phyloP scores from a whole-genome alignment of 2,888 invertebrate species.

The Dusona sp. region DNA sequence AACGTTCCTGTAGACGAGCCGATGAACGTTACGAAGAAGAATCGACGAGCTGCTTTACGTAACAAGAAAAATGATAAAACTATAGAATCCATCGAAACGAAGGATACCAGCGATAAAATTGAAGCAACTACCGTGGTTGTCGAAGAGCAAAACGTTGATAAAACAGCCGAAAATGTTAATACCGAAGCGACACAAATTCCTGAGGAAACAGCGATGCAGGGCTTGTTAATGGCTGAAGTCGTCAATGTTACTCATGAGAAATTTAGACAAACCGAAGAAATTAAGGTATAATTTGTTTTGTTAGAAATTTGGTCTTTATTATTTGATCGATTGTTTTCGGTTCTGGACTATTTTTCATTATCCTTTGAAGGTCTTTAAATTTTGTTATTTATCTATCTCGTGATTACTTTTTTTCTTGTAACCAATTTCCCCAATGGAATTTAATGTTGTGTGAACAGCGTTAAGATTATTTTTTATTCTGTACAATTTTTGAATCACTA shows the following conservation, averaged over 20 bases:
- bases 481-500: too few relatives aligned
- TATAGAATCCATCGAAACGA: constrained; percentile 53
- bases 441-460: too few relatives aligned
- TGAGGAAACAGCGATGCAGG: constrained; percentile 79
- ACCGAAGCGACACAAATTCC: constrained; percentile 56
- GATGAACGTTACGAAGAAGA: constrained; percentile 85
- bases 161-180: constrained; percentile 58
- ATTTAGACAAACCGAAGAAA: constrained; percentile 96
- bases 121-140: constrained; percentile 63
- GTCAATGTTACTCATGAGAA: constrained; percentile 96
- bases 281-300: constrained; percentile 88
- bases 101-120: constrained; percentile 57
- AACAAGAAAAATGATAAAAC: constrained; percentile 76
- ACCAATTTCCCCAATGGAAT: too few relatives aligned
- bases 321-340: neutral
- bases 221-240: constrained; percentile 96
- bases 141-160: constrained; percentile 49
- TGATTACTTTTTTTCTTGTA: too few relatives aligned
- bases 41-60: constrained; percentile 75
- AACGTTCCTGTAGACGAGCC: constrained; percentile 92
- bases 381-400: neutral
- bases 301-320: neutral
- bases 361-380: neutral
- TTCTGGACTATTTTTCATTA: neutral
- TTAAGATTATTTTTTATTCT: too few relatives aligned